Evolutionary conservation across 2,888 invertebrate genomes (phyloP).

Genomic region (Therioaphis trifolii): DNA sequence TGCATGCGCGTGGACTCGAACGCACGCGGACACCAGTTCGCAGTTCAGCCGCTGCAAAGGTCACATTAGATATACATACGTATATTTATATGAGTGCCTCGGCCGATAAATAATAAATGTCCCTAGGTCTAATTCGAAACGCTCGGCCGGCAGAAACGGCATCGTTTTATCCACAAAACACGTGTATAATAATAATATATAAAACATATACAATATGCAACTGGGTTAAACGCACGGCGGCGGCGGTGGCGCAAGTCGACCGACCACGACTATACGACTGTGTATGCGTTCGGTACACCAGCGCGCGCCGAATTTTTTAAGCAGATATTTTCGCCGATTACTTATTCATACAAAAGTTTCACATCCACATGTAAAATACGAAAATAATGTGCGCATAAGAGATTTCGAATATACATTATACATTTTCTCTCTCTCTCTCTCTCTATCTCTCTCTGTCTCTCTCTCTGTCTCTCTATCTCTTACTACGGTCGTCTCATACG

Average conservation of each 20-base stretch:
- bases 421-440: too few species aligned
- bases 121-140: background rate
- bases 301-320: too few species aligned
- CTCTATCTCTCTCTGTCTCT: too few species aligned
- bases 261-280: background rate
- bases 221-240: conserved; percentile 35
- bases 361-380: background rate
- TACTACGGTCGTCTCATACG: too few species aligned
- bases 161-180: background rate
- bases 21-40: background rate
- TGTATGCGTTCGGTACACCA: background rate
- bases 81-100: too few species aligned
- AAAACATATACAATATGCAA: conserved; percentile 16
- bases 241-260: background rate
- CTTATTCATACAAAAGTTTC: conserved; percentile 36
- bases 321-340: background rate
- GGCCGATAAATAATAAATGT: conserved; percentile 22
- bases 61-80: background rate
- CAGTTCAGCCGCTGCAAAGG: too few species aligned
- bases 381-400: background rate
- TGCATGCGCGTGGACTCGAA: too few species aligned
- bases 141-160: background rate
- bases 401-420: background rate
- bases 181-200: background rate
- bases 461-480: too few species aligned